Conservation (phyloP, 2,797 vertebrate species). For the Carcharodon carcharias region DNA sequence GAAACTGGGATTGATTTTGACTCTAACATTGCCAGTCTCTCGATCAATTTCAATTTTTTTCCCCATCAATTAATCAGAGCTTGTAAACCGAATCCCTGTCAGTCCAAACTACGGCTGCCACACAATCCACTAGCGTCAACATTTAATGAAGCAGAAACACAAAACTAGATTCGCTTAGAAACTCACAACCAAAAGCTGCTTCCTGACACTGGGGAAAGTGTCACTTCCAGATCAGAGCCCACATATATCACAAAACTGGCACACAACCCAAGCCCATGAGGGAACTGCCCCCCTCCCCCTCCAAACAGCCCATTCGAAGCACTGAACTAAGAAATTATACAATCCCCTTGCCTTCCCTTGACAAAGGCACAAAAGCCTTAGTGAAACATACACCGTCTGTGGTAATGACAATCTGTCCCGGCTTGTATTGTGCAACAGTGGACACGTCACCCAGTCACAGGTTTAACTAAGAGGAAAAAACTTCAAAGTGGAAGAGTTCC, state of each 20-base stretch:
- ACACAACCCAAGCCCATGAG: neutral
- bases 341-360: neutral
- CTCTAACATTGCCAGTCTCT: neutral
- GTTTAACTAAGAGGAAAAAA: neutral
- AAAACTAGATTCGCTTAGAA: neutral
- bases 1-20: no score
- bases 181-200: neutral
- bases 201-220: neutral
- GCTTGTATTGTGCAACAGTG: neutral
- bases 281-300: no score
- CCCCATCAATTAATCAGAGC: conserved; percentile 4
- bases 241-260: no score
- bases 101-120: neutral
- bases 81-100: neutral
- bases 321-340: neutral
- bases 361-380: neutral
- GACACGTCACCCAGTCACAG: neutral
- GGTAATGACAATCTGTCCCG: neutral
- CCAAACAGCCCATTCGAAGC: neutral
- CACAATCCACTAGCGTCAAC: neutral
- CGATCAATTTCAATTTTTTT: neutral
- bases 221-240: neutral
- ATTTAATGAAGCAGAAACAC: neutral
- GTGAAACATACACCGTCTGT: neutral
- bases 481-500: neutral